A percentile compares a stretch with the other conserved stretches of the same genome.
Evolutionary conservation across 2,113 vertebrate species (phyloP).

Genomic region (Pachyramphus minor): DNA sequence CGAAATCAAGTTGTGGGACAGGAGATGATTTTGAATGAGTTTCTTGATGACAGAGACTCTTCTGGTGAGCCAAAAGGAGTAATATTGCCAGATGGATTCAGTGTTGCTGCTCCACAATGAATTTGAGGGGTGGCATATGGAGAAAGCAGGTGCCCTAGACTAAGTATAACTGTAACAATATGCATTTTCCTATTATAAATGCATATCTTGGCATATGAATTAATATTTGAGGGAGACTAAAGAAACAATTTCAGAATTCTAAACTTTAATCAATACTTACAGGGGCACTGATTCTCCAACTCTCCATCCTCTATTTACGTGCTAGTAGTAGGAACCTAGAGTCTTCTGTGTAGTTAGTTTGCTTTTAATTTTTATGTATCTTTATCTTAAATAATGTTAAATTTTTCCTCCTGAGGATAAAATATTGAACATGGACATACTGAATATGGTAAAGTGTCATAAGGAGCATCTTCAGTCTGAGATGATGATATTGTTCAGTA

Average conservation of each 20-base stretch:
- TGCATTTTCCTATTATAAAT: neutral
- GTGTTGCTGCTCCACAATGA: neutral
- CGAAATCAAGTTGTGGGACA: neutral
- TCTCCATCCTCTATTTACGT: neutral
- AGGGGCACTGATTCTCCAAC: neutral
- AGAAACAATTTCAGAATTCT: neutral
- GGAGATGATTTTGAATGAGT: neutral
- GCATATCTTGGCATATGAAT: neutral
- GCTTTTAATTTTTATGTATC: neutral
- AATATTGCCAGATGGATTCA: neutral
- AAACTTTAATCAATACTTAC: neutral
- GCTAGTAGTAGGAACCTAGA: neutral
- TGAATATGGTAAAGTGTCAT: neutral
- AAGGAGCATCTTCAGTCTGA: neutral
- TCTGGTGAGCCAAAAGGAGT: neutral
- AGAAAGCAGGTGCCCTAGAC: accelerated
- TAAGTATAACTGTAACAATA: neutral
- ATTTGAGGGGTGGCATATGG: neutral
- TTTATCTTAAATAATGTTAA: neutral
- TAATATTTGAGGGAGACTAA: neutral
- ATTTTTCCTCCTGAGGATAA: neutral
- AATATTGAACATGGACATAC: neutral
- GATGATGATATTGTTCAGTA: neutral
- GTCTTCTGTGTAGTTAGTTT: accelerated
- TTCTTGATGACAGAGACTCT: neutral